Evolutionary conservation across 2,113 vertebrate species (phyloP).

Genomic region (Atrichornis clamosus): DNA sequence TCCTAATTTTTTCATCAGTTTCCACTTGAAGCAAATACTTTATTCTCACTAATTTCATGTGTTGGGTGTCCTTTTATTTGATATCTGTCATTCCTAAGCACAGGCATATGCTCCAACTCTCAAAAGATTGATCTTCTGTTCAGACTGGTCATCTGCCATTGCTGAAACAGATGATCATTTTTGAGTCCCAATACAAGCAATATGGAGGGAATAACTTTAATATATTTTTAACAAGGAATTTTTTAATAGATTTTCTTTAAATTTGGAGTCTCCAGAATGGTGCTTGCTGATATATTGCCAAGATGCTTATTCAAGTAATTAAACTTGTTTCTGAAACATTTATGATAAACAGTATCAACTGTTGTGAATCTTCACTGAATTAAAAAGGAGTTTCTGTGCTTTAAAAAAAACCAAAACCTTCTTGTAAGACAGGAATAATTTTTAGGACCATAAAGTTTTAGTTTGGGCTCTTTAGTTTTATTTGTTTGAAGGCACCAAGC

Average conservation of each 20-base stretch:
- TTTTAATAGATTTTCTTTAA: background rate
- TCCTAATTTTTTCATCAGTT: background rate
- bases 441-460: background rate
- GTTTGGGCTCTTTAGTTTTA: background rate
- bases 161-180: background rate
- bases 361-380: background rate
- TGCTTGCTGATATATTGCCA: background rate
- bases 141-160: background rate
- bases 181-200: background rate
- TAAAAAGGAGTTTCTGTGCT: background rate
- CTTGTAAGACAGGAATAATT: background rate
- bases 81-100: background rate
- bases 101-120: background rate
- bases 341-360: background rate
- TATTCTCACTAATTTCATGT: background rate
- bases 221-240: background rate
- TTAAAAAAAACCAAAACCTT: background rate
- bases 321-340: slow-evolving; percentile 37
- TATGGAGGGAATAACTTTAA: background rate
- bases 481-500: background rate
- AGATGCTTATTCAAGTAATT: background rate
- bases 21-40: background rate
- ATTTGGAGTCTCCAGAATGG: background rate
- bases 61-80: background rate
- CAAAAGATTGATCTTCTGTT: background rate